A percentile compares a stretch with the other conserved stretches of the same genome.
These are phyloP conservation scores for Glomeris maerens DNA, from an alignment of 1,140 invertebrate species.

Conservation along the genomic window DNA sequence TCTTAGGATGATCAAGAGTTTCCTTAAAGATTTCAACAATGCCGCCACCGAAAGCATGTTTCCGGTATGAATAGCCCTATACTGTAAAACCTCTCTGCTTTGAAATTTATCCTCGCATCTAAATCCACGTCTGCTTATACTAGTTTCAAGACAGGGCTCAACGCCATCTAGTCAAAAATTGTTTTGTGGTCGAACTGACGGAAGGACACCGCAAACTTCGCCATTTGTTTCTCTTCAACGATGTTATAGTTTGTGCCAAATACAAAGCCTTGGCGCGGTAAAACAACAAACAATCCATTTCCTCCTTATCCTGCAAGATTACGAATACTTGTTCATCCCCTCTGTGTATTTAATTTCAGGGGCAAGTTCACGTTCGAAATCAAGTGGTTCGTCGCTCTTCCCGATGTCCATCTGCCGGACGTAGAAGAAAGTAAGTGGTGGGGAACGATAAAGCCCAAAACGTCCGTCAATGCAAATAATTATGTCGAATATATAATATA, in stretches of 20 bases:
- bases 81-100: too few species aligned
- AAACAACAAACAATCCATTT: not conserved
- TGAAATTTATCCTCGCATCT: not conserved
- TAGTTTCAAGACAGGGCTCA: constrained; percentile 62
- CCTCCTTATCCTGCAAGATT: not conserved
- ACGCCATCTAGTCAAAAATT: constrained; percentile 80
- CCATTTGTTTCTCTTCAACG: constrained; percentile 87
- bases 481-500: too few species aligned
- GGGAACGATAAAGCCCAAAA: too few species aligned
- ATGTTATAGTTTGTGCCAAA: constrained; percentile 88
- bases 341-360: constrained; percentile 36
- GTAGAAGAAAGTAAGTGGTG: too few species aligned
- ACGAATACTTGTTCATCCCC: not conserved
- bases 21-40: constrained; percentile 80
- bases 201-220: constrained; percentile 76
- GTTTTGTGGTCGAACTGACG: constrained; percentile 79
- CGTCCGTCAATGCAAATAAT: too few species aligned
- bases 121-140: not conserved
- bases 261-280: constrained; percentile 47
- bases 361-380: constrained; percentile 83
- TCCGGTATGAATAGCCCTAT: too few species aligned
- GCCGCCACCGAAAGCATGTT: constrained; percentile 70
- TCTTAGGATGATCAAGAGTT: constrained; percentile 70
- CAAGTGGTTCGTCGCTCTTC: constrained; percentile 77
- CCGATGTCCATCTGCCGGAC: constrained; percentile 39